Conservation (phyloP, 2,113 vertebrate species). For the Melanostigma gelatinosum region DNA sequence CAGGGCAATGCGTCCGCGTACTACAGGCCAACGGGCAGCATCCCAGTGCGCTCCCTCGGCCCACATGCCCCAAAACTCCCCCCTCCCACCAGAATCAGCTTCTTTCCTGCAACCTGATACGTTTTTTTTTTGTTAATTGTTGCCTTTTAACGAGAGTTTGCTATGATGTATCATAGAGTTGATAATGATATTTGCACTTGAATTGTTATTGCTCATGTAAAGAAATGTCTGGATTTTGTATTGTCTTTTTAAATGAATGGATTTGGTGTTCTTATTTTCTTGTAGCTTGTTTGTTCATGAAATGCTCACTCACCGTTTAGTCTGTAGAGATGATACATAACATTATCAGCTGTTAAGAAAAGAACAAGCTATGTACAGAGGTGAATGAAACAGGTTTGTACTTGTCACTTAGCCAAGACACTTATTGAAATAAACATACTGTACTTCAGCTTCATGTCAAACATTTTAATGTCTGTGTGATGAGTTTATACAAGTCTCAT, state of each 20-base stretch:
- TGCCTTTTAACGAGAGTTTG: conserved; percentile 82
- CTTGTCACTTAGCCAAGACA: conserved; percentile 74
- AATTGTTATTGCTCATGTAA: conserved; percentile 96
- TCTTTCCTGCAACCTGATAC: conserved; percentile 67
- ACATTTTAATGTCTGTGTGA: conserved; percentile 67
- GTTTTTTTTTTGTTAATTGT: conserved; percentile 46
- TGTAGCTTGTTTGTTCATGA: conserved; percentile 79
- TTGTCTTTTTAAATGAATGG: conserved; percentile 93
- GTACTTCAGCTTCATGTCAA: conserved; percentile 75
- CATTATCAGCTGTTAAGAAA: conserved; percentile 68
- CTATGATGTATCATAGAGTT: conserved; percentile 89
- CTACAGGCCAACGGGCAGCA: not conserved
- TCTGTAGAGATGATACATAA: conserved; percentile 76
- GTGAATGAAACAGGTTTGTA: conserved; percentile 75
- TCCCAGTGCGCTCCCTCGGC: not conserved
- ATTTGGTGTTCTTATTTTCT: conserved; percentile 84
- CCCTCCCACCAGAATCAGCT: conserved; percentile 45
- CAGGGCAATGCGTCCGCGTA: not conserved
- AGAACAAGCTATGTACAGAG: conserved; percentile 69
- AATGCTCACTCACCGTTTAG: conserved; percentile 77
- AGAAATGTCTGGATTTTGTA: conserved; percentile 99
- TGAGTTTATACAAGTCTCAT: conserved; percentile 20
- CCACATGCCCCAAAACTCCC: not conserved
- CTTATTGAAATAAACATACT: conserved; percentile 81
- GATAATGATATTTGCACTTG: conserved; percentile 99